A percentile compares a stretch with the other conserved stretches of the same genome.
Conservation (phyloP, 2,113 vertebrate genomes). For the Gulo gulo region DNA sequence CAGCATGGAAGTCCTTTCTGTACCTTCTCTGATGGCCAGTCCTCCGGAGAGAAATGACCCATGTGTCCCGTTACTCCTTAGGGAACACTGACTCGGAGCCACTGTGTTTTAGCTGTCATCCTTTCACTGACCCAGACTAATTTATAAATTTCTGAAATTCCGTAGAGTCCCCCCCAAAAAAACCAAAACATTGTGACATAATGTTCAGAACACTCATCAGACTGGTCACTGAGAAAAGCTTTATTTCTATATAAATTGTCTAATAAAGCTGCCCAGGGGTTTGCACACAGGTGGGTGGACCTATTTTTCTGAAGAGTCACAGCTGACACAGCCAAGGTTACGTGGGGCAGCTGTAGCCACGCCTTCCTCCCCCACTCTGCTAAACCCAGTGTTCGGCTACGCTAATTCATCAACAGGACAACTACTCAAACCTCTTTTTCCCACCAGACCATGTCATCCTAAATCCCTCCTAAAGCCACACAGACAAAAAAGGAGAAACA, state of each 20-base stretch:
- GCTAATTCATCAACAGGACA: neutral
- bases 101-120: neutral
- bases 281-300: neutral
- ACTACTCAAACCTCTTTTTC: neutral
- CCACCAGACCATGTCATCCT: neutral
- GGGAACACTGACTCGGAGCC: neutral
- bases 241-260: neutral
- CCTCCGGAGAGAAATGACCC: neutral
- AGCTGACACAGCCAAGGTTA: neutral
- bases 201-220: neutral
- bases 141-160: neutral
- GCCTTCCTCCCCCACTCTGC: too few species aligned
- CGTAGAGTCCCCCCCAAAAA: neutral
- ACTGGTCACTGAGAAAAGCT: neutral
- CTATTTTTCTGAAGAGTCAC: neutral
- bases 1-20: neutral
- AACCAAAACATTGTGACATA: neutral
- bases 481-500: neutral
- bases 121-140: neutral
- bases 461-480: neutral
- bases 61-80: neutral
- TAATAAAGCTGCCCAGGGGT: neutral
- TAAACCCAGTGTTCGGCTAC: neutral
- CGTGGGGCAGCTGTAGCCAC: neutral
- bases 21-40: neutral